These are phyloP conservation scores for Eufriesea mexicana DNA, from an alignment of 1,140 invertebrate genomes.

Conservation along the genomic window DNA sequence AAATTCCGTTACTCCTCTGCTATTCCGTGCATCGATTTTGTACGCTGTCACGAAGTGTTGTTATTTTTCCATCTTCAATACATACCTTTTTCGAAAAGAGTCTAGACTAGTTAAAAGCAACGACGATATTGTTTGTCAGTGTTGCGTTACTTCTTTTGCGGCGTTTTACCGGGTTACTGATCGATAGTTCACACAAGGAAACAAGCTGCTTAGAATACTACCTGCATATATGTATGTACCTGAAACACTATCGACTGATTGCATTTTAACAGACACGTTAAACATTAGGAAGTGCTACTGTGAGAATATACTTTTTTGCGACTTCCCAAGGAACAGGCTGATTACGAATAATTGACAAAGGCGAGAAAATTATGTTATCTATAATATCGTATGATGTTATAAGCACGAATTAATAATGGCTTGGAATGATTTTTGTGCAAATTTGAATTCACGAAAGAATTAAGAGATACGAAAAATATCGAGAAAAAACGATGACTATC, in stretches of 20 bases:
- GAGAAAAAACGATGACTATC: slow-evolving; percentile 1
- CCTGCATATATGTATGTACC: too few relatives aligned
- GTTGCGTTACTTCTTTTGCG: background rate
- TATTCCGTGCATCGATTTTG: background rate
- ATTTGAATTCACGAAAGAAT: slow-evolving; percentile 3
- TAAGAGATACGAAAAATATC: background rate
- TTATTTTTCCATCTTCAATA: background rate
- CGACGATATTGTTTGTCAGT: background rate
- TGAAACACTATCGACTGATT: background rate
- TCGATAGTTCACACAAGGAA: slow-evolving; percentile 22
- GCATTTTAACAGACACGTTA: background rate
- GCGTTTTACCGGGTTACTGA: background rate
- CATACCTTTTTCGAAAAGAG: background rate
- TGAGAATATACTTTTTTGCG: background rate
- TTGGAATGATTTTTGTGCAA: background rate
- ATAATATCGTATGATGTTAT: background rate
- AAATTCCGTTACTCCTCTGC: background rate
- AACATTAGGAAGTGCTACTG: background rate
- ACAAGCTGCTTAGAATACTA: background rate
- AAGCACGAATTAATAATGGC: background rate
- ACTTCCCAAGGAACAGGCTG: background rate
- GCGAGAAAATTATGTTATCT: background rate
- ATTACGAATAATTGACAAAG: background rate
- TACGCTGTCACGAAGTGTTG: background rate
- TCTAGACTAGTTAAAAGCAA: background rate